Conservation (phyloP, 2,797 vertebrate genomes). For the Danio tinwini region DNA sequence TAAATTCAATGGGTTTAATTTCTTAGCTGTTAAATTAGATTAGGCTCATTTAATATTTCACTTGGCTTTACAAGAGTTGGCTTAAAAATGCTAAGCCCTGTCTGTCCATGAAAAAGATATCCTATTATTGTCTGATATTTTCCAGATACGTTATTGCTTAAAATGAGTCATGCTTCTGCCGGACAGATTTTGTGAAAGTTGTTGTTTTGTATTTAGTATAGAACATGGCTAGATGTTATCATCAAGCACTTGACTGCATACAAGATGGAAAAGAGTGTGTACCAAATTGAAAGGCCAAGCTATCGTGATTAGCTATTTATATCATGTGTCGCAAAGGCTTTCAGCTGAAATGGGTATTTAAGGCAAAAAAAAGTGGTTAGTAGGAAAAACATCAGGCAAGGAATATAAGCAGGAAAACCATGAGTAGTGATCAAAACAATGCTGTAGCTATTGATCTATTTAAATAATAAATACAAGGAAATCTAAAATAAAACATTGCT, state of each 20-base stretch:
- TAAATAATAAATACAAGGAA: neutral
- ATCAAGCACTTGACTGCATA: slow-evolving; percentile 63
- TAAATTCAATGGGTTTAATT: slow-evolving; percentile 59
- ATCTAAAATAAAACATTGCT: no score
- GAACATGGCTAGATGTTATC: slow-evolving; percentile 51
- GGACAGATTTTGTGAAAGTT: neutral
- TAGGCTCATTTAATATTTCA: slow-evolving; percentile 68
- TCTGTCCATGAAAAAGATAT: slow-evolving; percentile 59
- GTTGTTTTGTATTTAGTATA: slow-evolving; percentile 15
- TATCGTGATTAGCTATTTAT: slow-evolving; percentile 58
- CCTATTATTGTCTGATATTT: slow-evolving; percentile 37
- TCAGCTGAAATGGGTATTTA: slow-evolving; percentile 49
- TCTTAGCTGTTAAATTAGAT: slow-evolving; percentile 65
- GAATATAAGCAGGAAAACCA: neutral
- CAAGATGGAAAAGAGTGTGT: slow-evolving; percentile 24
- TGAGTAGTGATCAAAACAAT: neutral
- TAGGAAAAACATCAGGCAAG: neutral
- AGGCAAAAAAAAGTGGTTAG: neutral
- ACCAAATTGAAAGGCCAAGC: slow-evolving; percentile 63
- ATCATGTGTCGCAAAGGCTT: slow-evolving; percentile 56
- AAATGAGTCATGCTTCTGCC: slow-evolving; percentile 19
- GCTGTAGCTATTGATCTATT: neutral
- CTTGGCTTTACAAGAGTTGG: slow-evolving; percentile 66
- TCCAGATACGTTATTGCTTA: neutral
- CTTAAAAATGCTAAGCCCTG: slow-evolving; percentile 65